A percentile compares a stretch with the other conserved stretches of the same genome.
Conservation (phyloP, 2,797 vertebrate genomes). For the Brachymystax lenok region DNA sequence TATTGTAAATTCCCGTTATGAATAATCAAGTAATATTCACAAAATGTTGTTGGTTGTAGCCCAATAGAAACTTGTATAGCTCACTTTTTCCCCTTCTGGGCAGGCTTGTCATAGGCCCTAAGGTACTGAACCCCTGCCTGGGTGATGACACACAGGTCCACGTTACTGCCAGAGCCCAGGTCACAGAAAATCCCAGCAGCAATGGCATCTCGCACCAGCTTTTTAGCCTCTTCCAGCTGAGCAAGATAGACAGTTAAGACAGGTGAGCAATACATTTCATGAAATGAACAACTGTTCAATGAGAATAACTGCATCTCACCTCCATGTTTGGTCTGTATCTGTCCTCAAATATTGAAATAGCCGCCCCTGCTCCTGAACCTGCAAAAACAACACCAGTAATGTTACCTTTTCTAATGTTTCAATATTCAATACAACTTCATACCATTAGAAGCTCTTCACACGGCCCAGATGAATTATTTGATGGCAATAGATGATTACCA, state of each 20-base stretch:
- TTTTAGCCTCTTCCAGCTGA: constrained; percentile 79
- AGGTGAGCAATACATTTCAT: constrained; percentile 1
- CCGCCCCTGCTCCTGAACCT: constrained; percentile 84
- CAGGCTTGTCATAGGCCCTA: constrained; percentile 71
- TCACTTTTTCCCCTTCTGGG: constrained; percentile 12
- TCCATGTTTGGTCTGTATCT: constrained; percentile 84
- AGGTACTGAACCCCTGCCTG: constrained; percentile 64
- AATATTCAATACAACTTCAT: background rate
- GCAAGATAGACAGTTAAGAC: background rate
- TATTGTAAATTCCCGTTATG: background rate
- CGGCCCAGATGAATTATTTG: no score
- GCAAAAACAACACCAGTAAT: background rate
- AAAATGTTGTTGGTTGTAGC: no score
- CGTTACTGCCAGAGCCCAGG: constrained; percentile 85
- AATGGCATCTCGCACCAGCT: constrained; percentile 79
- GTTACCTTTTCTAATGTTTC: background rate
- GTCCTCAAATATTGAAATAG: constrained; percentile 85
- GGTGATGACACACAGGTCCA: constrained; percentile 84
- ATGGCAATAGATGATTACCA: no score
- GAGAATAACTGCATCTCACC: constrained; percentile 58
- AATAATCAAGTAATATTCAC: background rate
- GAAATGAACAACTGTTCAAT: background rate
- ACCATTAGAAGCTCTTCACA: background rate
- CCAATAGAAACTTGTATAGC: background rate
- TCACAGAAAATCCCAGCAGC: constrained; percentile 84